Evolutionary conservation across 1,140 invertebrate genomes (phyloP).

Genomic region (Anastrepha obliqua): DNA sequence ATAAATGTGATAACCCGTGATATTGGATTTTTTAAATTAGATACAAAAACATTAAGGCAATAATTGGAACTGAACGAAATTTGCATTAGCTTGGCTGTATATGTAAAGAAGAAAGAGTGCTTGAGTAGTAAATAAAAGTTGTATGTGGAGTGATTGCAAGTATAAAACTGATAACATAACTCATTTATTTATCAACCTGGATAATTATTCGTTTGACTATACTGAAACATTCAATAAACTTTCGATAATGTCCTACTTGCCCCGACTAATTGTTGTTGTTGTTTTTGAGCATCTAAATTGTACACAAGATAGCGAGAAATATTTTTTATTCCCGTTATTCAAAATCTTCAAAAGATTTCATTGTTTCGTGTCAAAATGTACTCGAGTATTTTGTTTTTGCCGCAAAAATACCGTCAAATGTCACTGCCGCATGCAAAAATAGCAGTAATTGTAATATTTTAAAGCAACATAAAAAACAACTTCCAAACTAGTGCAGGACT

Average conservation of each 20-base stretch:
- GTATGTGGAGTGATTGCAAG: too few species aligned
- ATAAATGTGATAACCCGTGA: slow-evolving; percentile 45
- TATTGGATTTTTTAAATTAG: slow-evolving; percentile 30
- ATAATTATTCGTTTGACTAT: too few species aligned
- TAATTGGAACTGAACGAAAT: neutral
- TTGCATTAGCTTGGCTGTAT: neutral
- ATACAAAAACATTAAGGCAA: neutral
- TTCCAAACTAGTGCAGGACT: slow-evolving; percentile 6
- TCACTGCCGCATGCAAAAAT: slow-evolving; percentile 51
- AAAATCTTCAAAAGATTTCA: neutral
- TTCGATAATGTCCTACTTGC: too few species aligned
- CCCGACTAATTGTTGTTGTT: neutral
- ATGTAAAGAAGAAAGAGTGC: neutral
- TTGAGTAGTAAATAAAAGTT: neutral
- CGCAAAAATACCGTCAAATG: slow-evolving; percentile 42
- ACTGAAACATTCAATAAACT: too few species aligned
- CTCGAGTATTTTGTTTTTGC: slow-evolving; percentile 26
- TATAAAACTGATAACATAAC: too few species aligned
- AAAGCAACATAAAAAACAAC: neutral
- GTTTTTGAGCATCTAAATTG: neutral
- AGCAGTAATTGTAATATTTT: slow-evolving; percentile 19
- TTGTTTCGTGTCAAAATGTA: neutral
- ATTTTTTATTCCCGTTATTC: neutral
- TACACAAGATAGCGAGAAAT: too few species aligned
- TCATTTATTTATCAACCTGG: too few species aligned